A percentile compares a stretch with the other conserved stretches of the same genome.
Conservation (phyloP, 1,140 invertebrate genomes). For the Heterodera schachtii region DNA sequence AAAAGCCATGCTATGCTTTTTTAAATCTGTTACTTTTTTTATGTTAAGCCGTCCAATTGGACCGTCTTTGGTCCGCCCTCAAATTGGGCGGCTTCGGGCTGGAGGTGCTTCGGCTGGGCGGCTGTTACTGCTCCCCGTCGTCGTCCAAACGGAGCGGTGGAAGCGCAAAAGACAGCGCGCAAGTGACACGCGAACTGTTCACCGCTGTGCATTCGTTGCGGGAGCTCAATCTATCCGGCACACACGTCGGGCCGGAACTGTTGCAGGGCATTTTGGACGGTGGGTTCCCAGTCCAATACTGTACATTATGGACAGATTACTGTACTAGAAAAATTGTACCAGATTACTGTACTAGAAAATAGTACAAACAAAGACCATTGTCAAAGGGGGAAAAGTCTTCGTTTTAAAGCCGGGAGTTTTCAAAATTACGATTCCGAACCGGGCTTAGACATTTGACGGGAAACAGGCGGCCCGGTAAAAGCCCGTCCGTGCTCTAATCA, state of each 20-base stretch:
- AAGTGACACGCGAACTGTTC: conserved; percentile 49
- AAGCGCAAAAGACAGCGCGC: conserved; percentile 41
- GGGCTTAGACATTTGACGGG: no score
- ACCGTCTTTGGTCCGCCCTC: conserved; percentile 59
- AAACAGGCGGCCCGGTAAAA: no score
- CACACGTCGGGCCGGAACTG: conserved; percentile 49
- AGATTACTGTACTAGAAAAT: no score
- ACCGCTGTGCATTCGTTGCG: conserved; percentile 45
- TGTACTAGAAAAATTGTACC: no score
- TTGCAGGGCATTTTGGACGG: conserved; percentile 57
- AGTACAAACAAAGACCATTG: no score
- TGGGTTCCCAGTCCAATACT: neutral
- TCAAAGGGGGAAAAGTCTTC: no score
- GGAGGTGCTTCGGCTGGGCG: conserved; percentile 43
- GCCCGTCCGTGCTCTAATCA: no score
- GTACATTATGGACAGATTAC: no score
- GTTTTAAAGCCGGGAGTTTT: no score
- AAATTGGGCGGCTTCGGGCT: conserved; percentile 64
- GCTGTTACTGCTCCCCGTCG: conserved; percentile 35
- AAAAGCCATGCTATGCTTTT: no score
- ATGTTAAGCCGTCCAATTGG: conserved; percentile 30
- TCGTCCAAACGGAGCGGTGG: conserved; percentile 8
- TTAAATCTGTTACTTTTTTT: neutral
- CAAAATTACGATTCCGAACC: no score
- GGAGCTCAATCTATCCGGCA: conserved; percentile 44